Conservation (phyloP, 2,113 vertebrate genomes). For the Ceyx cyanopectus region DNA sequence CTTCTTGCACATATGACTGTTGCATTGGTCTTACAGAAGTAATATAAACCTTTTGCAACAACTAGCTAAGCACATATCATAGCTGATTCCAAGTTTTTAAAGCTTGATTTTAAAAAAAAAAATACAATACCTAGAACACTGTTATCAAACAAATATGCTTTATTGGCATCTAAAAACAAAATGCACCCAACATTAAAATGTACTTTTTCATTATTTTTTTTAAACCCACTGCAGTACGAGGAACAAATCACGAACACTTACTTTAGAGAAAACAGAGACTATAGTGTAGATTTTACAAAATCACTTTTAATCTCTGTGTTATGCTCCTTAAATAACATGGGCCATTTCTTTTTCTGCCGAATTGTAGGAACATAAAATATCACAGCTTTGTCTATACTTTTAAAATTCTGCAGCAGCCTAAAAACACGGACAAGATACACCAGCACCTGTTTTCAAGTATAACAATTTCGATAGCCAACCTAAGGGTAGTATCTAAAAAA, state of each 20-base stretch:
- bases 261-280: slow-evolving; percentile 94
- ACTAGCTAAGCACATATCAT: slow-evolving; percentile 68
- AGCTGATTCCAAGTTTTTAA: slow-evolving; percentile 74
- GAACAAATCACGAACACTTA: slow-evolving; percentile 98
- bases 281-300: slow-evolving; percentile 87
- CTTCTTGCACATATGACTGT: slow-evolving; percentile 70
- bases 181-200: slow-evolving; percentile 94
- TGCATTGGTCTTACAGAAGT: slow-evolving; percentile 75
- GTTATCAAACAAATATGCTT: slow-evolving; percentile 98
- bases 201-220: slow-evolving; percentile 78
- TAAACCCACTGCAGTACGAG: slow-evolving; percentile 89
- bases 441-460: slow-evolving; percentile 87
- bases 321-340: slow-evolving; percentile 81
- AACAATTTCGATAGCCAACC: slow-evolving; percentile 84
- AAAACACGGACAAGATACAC: slow-evolving; percentile 87
- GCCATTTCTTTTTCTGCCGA: slow-evolving; percentile 69
- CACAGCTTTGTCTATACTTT: slow-evolving; percentile 88
- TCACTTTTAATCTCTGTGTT: slow-evolving; percentile 83
- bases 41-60: slow-evolving; percentile 73
- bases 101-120: slow-evolving; percentile 80
- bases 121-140: slow-evolving; percentile 98
- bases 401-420: slow-evolving; percentile 93
- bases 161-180: slow-evolving; percentile 99
- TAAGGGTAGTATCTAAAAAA: slow-evolving; percentile 87
- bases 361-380: slow-evolving; percentile 80